Base-by-base conservation (phyloP, 2,113 vertebrate species). In the Zosterops japonicus region DNA sequence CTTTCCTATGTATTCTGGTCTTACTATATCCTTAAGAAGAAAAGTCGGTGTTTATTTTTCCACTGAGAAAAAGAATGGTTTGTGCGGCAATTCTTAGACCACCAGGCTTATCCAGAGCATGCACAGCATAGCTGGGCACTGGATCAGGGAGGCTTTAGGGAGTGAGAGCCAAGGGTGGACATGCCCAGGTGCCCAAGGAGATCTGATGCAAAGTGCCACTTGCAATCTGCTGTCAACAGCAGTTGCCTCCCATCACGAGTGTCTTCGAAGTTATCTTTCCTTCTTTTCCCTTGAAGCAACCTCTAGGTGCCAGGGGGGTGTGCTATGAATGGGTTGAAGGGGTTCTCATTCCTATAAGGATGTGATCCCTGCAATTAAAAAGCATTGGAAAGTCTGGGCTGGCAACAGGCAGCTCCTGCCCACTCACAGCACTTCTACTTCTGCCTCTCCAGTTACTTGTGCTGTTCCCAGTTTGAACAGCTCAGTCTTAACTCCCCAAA, bases 51-150 rank as follows among this genome's bases (percentile, higher is more conserved):
- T 83, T 90, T 72, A 39, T 69, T 82, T 61, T 44, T 83, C 12
- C 31, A 35, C 36, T 35, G 31, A 46, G 53, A 35, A 70, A 44
- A 83, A 27, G 14, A 56, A 53, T 53, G 4, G 0, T 35, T 75
- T 20, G 11, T 65, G 36, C 46, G 67, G 67, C 41, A 35, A 3
- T 50, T 67, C 70, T 31, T 16, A 27, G 39, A 41, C 67, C 39
- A 46, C 23, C n/a, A 14, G 5, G 17, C 16, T 78, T 19, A 36
- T 28, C 33, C 5, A 0, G 9, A 29, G 82, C 36, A n/a, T 0
- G 4, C 13, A 24, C 35, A 41, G 70, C 15, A 25, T 5, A 35
- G 42, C 28, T 35, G 78, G 52, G 85, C 75, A 55, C 39, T 2
- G 4, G 21, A 59, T 64, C 61, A 60, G 63, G 1, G 36, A 31